Evolutionary conservation across 1,140 invertebrate genomes (phyloP).

Genomic region (Megathymus violae): DNA sequence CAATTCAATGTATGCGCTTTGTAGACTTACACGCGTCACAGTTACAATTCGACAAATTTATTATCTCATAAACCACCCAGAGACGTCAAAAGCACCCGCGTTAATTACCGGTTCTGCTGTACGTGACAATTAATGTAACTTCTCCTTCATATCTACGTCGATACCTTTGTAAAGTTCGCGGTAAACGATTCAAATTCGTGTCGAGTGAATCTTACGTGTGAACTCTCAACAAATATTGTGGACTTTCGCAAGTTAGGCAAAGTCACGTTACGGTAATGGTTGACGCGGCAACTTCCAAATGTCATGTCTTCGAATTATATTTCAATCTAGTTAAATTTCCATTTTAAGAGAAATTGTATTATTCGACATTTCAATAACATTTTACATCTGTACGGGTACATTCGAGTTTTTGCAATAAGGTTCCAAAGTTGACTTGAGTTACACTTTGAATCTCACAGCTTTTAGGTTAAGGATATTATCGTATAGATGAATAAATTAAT

Average conservation of each 20-base stretch:
- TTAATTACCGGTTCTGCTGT: slow-evolving; percentile 57
- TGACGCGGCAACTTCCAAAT: slow-evolving; percentile 10
- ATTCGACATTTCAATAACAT: no score
- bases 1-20: neutral
- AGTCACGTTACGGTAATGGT: slow-evolving; percentile 24
- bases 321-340: slow-evolving; percentile 9
- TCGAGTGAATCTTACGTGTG: slow-evolving; percentile 27
- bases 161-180: slow-evolving; percentile 45
- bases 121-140: slow-evolving; percentile 57
- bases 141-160: slow-evolving; percentile 46
- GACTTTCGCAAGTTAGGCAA: slow-evolving; percentile 13
- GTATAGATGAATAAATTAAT: no score
- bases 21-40: neutral
- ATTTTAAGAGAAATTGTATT: no score
- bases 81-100: slow-evolving; percentile 13
- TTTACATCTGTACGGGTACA: no score
- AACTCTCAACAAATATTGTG: slow-evolving; percentile 14
- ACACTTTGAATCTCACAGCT: no score
- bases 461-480: no score
- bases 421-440: no score
- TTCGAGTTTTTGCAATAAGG: no score
- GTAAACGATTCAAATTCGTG: slow-evolving; percentile 22
- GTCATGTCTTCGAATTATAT: slow-evolving; percentile 7
- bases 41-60: slow-evolving; percentile 49
- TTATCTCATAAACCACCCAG: slow-evolving; percentile 55